Percentiles rank a stretch among this genome's conserved stretches.
These are phyloP conservation scores for Lagodon rhomboides DNA, from an alignment of 2,797 vertebrate genomes.

Conservation along the genomic window DNA sequence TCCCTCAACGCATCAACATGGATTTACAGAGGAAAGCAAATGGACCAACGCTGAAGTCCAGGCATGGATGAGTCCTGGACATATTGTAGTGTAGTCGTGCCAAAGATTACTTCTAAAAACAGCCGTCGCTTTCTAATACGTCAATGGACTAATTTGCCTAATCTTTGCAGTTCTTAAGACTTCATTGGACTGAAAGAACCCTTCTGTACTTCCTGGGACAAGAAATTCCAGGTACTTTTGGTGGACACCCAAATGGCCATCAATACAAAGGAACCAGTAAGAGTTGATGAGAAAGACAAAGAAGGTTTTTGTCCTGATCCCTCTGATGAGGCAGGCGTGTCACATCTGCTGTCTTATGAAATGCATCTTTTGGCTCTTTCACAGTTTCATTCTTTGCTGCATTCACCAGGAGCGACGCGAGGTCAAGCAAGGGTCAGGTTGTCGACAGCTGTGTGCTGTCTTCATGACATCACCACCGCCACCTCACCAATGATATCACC, in stretches of 20 bases:
- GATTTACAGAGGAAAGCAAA: no score
- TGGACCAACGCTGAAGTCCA: no score
- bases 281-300: conserved; percentile 25
- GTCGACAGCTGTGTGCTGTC: conserved; percentile 19
- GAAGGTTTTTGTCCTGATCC: conserved; percentile 8
- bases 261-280: conserved; percentile 6
- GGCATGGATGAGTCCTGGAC: no score
- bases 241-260: not conserved
- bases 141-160: no score
- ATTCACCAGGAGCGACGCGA: not conserved
- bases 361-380: not conserved
- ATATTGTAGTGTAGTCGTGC: no score
- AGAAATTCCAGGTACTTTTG: no score
- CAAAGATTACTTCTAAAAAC: no score
- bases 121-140: no score
- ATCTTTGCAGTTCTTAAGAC: no score
- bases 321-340: conserved; percentile 30
- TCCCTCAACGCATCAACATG: no score
- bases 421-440: conserved; percentile 30
- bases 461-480: conserved; percentile 5
- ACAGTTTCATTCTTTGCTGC: conserved; percentile 25
- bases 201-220: no score
- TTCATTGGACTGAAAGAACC: no score
- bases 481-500: conserved; percentile 28
- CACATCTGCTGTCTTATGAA: conserved; percentile 26